Conservation (phyloP, 1,140 invertebrate species). For the Drosophila takahashii region DNA sequence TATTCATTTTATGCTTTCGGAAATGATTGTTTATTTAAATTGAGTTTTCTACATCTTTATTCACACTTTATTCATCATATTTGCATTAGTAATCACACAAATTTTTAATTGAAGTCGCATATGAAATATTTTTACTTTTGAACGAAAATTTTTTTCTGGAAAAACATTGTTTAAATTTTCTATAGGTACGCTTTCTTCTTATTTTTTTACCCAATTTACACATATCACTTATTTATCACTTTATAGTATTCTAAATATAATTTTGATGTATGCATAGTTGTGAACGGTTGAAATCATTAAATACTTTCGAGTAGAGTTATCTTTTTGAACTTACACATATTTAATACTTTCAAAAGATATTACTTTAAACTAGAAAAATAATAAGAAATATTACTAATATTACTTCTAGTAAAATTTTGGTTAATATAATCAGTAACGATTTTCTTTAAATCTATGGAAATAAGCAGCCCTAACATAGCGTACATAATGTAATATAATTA, state of each 20-base stretch:
- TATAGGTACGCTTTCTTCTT: neutral
- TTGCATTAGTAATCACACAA: no score
- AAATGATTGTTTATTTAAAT: neutral
- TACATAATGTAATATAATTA: slow-evolving; percentile 1
- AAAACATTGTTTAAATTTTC: no score
- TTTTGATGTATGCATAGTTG: no score
- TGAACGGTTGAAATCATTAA: no score
- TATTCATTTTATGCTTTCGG: neutral
- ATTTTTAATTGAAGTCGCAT: no score
- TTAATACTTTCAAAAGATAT: neutral
- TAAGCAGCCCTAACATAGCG: neutral
- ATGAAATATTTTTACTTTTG: no score
- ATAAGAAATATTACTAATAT: neutral
- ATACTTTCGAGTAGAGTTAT: no score
- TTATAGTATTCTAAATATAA: no score
- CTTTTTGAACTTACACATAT: neutral
- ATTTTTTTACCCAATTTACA: no score
- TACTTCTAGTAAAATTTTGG: neutral
- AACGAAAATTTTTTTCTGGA: no score
- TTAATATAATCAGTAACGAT: neutral
- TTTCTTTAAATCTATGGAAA: neutral
- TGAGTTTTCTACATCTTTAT: neutral
- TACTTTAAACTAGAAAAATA: neutral
- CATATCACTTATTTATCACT: no score
- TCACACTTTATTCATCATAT: neutral